These are phyloP conservation scores for Lepilemur ruficaudatus DNA, from an alignment of 2,797 vertebrate species.

Conservation along the genomic window DNA sequence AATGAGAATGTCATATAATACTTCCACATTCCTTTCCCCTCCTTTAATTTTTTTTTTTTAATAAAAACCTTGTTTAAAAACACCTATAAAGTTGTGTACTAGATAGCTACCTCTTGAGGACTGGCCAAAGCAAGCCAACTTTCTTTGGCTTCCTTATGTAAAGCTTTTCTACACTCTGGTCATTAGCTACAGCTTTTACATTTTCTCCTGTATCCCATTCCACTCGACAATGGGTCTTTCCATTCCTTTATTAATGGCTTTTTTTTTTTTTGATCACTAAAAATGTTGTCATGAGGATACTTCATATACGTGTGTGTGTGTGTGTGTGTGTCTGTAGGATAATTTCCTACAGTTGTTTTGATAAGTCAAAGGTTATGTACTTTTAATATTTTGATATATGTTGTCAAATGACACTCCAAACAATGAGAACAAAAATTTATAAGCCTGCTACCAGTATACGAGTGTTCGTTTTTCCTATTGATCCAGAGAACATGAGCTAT, in stretches of 20 bases:
- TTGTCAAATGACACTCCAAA: constrained; percentile 31
- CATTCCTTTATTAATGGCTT: not conserved
- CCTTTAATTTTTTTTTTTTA: not conserved
- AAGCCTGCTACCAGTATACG: not conserved
- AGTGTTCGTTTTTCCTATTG: constrained; percentile 25
- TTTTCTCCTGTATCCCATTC: not conserved
- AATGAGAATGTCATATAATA: not conserved
- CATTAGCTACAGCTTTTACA: not conserved
- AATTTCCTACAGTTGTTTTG: not conserved
- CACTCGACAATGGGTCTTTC: not conserved
- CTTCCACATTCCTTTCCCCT: not conserved
- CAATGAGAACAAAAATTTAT: not conserved
- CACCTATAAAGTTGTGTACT: not conserved
- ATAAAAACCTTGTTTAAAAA: not conserved
- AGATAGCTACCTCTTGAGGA: not conserved
- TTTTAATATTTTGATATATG: not conserved
- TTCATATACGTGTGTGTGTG: not conserved
- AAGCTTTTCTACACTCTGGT: not conserved
- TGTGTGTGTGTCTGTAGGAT: not conserved
- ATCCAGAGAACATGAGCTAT: not conserved
- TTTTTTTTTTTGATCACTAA: not conserved
- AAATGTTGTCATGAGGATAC: not conserved
- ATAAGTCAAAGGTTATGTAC: not conserved
- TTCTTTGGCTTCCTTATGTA: not conserved
- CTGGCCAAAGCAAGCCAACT: not conserved